These are phyloP conservation scores for Poecilia picta DNA, from an alignment of 2,797 vertebrate species.

Conservation along the genomic window DNA sequence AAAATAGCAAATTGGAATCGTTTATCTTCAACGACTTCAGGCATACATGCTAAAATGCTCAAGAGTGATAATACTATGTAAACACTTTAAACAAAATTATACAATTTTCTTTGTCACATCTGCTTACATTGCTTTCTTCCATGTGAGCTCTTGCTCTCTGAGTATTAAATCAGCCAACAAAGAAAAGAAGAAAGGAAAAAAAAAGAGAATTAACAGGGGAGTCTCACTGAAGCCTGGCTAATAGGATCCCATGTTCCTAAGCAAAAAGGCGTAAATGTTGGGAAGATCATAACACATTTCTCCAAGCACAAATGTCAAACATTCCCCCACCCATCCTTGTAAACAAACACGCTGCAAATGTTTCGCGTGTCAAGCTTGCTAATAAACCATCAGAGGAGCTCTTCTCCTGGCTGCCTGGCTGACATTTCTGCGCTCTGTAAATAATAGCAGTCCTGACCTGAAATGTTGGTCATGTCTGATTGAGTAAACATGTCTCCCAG, in stretches of 20 bases:
- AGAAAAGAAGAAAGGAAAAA: constrained; percentile 37
- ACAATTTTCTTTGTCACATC: constrained; percentile 39
- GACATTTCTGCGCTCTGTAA: constrained; percentile 44
- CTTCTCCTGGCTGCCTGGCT: constrained; percentile 20
- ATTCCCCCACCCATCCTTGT: constrained; percentile 49
- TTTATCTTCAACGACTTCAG: not conserved
- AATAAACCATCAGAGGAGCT: constrained; percentile 42
- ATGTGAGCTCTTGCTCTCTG: constrained; percentile 46
- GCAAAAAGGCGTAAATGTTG: constrained; percentile 55
- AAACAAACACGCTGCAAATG: constrained; percentile 59
- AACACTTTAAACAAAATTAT: constrained; percentile 37
- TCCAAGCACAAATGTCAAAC: constrained; percentile 66
- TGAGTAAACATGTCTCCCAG: constrained; percentile 29
- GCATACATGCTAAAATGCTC: constrained; percentile 16
- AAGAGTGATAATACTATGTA: constrained; percentile 6
- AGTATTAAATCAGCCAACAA: constrained; percentile 49
- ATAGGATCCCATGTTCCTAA: constrained; percentile 65
- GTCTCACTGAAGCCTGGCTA: constrained; percentile 61
- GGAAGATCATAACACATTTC: constrained; percentile 62
- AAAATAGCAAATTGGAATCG: not conserved
- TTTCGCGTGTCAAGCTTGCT: constrained; percentile 47
- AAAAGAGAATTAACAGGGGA: constrained; percentile 45
- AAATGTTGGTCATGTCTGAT: constrained; percentile 16
- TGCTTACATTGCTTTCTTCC: constrained; percentile 39
- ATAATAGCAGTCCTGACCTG: constrained; percentile 29